A percentile compares a stretch with the other conserved stretches of the same genome.
Evolutionary conservation across 2,888 invertebrate genomes (phyloP).

Genomic region (Stenodema calcarata): DNA sequence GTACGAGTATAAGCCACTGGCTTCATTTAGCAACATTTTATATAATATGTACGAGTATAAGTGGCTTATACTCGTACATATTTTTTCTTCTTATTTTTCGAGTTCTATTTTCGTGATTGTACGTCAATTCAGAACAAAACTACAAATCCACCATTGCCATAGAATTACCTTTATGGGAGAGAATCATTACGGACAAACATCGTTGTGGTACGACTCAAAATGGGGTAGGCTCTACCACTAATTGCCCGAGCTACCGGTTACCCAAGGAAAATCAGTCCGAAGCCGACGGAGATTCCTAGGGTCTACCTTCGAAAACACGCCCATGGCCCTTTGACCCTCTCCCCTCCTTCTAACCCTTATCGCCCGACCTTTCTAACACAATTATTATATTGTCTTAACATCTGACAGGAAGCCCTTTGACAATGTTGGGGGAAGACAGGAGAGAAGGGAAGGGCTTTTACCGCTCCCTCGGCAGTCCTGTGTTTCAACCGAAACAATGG

Average conservation of each 20-base stretch:
- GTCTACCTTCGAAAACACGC: neutral
- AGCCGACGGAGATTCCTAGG: neutral
- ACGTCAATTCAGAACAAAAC: too few relatives aligned
- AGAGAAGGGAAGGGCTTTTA: slow-evolving; percentile 12
- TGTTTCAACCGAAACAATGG: slow-evolving; percentile 1
- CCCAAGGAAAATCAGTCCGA: neutral
- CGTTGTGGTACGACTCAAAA: neutral
- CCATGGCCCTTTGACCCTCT: neutral
- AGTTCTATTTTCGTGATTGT: too few relatives aligned
- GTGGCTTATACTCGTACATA: too few relatives aligned
- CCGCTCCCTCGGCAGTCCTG: neutral
- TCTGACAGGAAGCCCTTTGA: slow-evolving; percentile 48
- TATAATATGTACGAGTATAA: too few relatives aligned
- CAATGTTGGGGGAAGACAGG: slow-evolving; percentile 3
- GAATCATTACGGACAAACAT: neutral
- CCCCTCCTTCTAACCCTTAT: neutral
- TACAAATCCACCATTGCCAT: too few relatives aligned
- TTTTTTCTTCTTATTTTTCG: too few relatives aligned
- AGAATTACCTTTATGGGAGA: too few relatives aligned
- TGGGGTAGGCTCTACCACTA: neutral
- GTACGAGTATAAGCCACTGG: too few relatives aligned
- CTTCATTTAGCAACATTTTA: too few relatives aligned
- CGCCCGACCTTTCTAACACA: slow-evolving; percentile 30
- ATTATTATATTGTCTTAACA: slow-evolving; percentile 49
- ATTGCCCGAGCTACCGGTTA: neutral